phyloP scores from a whole-genome alignment of 2,113 vertebrate species.

The Thermophis baileyi region DNA sequence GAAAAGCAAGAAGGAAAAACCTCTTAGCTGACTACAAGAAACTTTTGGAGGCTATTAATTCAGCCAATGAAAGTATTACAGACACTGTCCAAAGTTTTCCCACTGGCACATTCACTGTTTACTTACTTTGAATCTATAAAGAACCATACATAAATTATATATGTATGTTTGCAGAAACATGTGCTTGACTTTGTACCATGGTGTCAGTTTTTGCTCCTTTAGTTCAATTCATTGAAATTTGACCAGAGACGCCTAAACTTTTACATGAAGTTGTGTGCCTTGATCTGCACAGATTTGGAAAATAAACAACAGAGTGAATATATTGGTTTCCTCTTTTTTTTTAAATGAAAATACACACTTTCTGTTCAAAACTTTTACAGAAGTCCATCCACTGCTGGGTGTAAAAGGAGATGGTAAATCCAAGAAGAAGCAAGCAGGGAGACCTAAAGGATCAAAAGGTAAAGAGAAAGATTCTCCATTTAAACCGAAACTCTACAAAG shows the following conservation, averaged over 20 bases:
- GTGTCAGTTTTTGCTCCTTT: background rate
- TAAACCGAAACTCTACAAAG: constrained; percentile 95
- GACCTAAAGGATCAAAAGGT: constrained; percentile 99
- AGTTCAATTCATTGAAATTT: background rate
- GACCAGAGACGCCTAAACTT: background rate
- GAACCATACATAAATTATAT: background rate
- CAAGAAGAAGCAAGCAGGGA: constrained; percentile 98
- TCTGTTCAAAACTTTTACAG: constrained; percentile 60
- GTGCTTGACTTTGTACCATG: background rate
- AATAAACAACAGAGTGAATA: background rate
- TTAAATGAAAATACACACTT: background rate
- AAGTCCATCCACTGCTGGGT: constrained; percentile 96
- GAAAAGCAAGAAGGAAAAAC: background rate
- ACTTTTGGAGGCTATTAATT: background rate
- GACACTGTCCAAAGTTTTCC: background rate
- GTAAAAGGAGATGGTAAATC: constrained; percentile 99
- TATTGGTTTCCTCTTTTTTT: no score
- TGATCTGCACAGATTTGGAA: background rate
- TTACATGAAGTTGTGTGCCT: background rate
- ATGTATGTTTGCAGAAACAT: background rate
- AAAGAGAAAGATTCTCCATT: constrained; percentile 99
- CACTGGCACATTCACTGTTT: background rate
- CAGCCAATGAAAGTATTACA: background rate
- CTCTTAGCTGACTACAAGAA: background rate
- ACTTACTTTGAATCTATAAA: background rate